A percentile compares a stretch with the other conserved stretches of the same genome.
These are phyloP conservation scores for Crotalus horridus DNA, from an alignment of 2,113 vertebrate species.

Conservation along the genomic window DNA sequence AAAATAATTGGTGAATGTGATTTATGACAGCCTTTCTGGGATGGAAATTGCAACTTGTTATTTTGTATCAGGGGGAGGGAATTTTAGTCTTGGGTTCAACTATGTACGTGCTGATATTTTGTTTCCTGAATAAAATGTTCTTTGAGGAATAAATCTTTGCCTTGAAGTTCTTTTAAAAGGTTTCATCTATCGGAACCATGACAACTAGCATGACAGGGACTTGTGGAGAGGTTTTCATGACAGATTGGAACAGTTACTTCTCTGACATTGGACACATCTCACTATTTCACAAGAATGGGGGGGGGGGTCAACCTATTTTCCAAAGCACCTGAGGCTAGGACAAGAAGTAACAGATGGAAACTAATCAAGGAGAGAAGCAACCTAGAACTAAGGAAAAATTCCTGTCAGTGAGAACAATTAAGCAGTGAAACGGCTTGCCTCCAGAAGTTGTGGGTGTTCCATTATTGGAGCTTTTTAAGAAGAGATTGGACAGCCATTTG, in stretches of 20 bases:
- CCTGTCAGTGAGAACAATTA: neutral
- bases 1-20: no score
- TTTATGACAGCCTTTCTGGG: no score
- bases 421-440: neutral
- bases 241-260: neutral
- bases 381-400: neutral
- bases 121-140: no score
- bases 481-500: neutral
- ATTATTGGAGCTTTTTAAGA: neutral
- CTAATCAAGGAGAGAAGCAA: neutral
- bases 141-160: no score
- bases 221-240: neutral
- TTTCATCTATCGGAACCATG: no score
- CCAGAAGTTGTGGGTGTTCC: neutral
- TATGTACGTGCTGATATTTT: no score
- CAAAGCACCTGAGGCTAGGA: neutral
- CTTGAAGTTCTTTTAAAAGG: no score
- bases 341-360: neutral
- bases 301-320: neutral
- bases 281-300: neutral
- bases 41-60: no score
- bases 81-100: no score
- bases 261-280: neutral
- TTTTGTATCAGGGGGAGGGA: no score
- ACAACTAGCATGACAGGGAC: neutral